Conservation (phyloP, 2,113 vertebrate species). For the Lophura nycthemera region DNA sequence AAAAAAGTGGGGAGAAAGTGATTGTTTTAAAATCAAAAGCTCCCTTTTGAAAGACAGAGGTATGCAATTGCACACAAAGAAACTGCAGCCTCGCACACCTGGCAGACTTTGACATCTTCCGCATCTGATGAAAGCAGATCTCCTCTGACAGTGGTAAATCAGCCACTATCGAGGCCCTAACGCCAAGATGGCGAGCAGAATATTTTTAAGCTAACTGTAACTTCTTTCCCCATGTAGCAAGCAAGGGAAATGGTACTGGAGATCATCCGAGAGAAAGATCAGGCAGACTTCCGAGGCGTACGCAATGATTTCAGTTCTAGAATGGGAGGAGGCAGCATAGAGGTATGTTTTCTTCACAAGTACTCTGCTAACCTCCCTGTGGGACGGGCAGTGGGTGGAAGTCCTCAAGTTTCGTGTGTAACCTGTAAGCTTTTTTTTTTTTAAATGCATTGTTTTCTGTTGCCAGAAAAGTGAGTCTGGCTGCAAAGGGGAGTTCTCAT, state of each 20-base stretch:
- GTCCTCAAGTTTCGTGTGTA: constrained; percentile 6
- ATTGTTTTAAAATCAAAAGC: background rate
- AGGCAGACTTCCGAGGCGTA: constrained; percentile 90
- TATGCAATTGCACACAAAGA: background rate
- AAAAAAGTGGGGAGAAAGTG: too few species aligned
- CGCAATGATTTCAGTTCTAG: constrained; percentile 92
- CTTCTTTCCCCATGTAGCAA: constrained; percentile 85
- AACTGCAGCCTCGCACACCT: background rate
- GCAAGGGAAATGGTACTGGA: constrained; percentile 96
- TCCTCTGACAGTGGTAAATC: background rate
- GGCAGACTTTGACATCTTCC: background rate
- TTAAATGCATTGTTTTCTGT: background rate
- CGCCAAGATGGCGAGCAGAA: constrained; percentile 20
- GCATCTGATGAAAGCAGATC: background rate
- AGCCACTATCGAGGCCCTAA: background rate
- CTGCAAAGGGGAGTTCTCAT: constrained; percentile 17
- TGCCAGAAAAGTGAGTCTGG: constrained; percentile 26
- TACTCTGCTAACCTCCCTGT: constrained; percentile 63
- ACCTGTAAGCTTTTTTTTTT: constrained; percentile 19
- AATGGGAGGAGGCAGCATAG: constrained; percentile 91
- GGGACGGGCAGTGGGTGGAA: constrained; percentile 52
- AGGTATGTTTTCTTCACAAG: constrained; percentile 80
- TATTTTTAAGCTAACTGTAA: constrained; percentile 44
- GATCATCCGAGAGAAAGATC: constrained; percentile 97
- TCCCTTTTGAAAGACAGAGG: background rate